Evolutionary conservation across 2,888 invertebrate genomes (phyloP), one percentile per base, ranked within the genome.

Genomic region (Oligia fasciuncula): DNA sequence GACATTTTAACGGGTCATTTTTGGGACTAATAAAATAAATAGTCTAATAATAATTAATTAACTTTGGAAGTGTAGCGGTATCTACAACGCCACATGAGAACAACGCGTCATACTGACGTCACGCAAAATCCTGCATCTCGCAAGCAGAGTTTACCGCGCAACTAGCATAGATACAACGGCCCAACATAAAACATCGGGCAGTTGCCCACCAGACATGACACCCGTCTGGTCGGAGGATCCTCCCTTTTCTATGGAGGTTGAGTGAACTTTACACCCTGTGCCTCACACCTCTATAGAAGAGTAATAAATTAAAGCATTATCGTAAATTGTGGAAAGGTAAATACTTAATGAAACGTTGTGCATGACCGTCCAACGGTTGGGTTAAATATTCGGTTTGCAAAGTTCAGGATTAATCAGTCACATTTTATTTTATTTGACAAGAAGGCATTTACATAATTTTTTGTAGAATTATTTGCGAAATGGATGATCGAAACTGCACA

Each of bases 1-100:
- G 65, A 63, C 35, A 76, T 60, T 77, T 54, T 49, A 23, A 67
- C 6, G 0, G 40, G n/a, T 57, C 29, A 40, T 66, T 71, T 78
- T 66, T 65, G 6, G 8, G 13, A 23, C 1, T 51, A 57, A 77
- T 68, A 46, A 54, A 73, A 62, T 60, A 49, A 70, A 62, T n/a
- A 23, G 19, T 29, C 5, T 29, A 9, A 1, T 68, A 49, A 49
- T 49, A 1, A 49, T 49, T 4, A 69, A 43, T 57, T 67, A 23
- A 23, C 19, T 75, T 62, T 49, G 23, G 8, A 23, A 29, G 1
- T 29, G 29, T 29, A 29, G 29, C 29, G 29, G 29, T 29, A 29
- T 29, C 29, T 29, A 29, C 29, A 29, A 29, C 29, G 29, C 29
- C 29, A 29, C 29, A 29, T 29, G 29, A 29, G 29, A 29, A 29